These are phyloP conservation scores for Rhinoderma darwinii DNA, from an alignment of 2,113 vertebrate genomes.

Conservation along the genomic window DNA sequence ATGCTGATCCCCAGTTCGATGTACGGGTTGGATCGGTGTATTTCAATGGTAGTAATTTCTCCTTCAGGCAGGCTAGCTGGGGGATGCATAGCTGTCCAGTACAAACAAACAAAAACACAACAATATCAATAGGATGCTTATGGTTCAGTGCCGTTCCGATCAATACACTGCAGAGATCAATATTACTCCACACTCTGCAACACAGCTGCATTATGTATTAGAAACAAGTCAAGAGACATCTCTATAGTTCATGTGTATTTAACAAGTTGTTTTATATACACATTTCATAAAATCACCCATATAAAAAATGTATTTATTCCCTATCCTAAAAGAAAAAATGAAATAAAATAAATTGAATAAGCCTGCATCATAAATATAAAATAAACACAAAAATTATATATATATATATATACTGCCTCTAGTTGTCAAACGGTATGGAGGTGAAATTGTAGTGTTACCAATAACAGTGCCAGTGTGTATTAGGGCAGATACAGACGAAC, in stretches of 20 bases:
- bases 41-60: conserved; percentile 95
- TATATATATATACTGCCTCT: no score
- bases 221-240: not conserved
- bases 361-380: no score
- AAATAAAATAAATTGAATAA: no score
- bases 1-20: conserved; percentile 96
- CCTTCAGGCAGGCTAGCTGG: conserved; percentile 92
- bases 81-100: conserved; percentile 78
- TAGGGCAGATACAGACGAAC: no score
- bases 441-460: no score
- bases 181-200: conserved; percentile 30
- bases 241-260: not conserved
- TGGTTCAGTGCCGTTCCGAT: conserved; percentile 55
- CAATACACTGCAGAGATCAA: conserved; percentile 60
- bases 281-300: not conserved
- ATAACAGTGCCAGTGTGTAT: no score
- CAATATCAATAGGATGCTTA: conserved; percentile 63
- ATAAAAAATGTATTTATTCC: no score
- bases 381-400: no score
- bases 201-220: not conserved
- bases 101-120: conserved; percentile 60
- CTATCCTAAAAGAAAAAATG: not conserved
- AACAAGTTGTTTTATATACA: not conserved
- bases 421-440: no score
- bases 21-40: conserved; percentile 93